These are phyloP conservation scores for Sebastes matsubarae DNA, from an alignment of 2,797 vertebrate species.

Conservation along the genomic window DNA sequence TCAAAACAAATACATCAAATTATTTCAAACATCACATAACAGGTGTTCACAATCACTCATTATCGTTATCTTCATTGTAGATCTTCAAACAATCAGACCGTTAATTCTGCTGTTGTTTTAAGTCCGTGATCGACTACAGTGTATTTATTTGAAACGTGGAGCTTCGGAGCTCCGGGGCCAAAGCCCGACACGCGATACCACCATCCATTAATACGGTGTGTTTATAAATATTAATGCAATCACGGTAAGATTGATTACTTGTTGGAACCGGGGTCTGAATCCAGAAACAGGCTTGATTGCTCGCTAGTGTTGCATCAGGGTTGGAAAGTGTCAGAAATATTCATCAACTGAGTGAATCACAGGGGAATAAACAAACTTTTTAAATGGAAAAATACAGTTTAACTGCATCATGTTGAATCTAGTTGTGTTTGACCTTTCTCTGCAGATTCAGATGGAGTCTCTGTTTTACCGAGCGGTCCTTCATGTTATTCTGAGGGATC, in stretches of 20 bases:
- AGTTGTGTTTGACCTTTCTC: slow-evolving; percentile 42
- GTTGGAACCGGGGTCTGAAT: slow-evolving; percentile 26
- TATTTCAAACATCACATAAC: background rate
- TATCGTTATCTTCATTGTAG: slow-evolving; percentile 5
- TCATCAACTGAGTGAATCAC: slow-evolving; percentile 11
- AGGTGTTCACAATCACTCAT: background rate
- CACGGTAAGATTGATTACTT: slow-evolving; percentile 63
- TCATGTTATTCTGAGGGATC: slow-evolving; percentile 94
- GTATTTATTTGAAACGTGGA: slow-evolving; percentile 58
- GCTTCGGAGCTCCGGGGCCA: slow-evolving; percentile 34
- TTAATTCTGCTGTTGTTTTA: slow-evolving; percentile 52
- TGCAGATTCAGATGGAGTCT: slow-evolving; percentile 93
- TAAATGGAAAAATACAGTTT: background rate
- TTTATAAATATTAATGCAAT: slow-evolving; percentile 83
- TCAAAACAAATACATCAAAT: slow-evolving; percentile 39
- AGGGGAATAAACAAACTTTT: background rate
- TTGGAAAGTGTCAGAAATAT: slow-evolving; percentile 58
- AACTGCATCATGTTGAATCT: background rate
- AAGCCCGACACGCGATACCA: slow-evolving; percentile 51
- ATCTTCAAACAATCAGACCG: slow-evolving; percentile 40
- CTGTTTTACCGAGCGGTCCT: slow-evolving; percentile 96
- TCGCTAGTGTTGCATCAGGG: slow-evolving; percentile 37
- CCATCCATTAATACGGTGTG: slow-evolving; percentile 68
- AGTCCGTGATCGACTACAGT: slow-evolving; percentile 41
- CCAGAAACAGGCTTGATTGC: slow-evolving; percentile 63